Conservation (phyloP, 2,113 vertebrate genomes). For the Ochotona curzoniae region DNA sequence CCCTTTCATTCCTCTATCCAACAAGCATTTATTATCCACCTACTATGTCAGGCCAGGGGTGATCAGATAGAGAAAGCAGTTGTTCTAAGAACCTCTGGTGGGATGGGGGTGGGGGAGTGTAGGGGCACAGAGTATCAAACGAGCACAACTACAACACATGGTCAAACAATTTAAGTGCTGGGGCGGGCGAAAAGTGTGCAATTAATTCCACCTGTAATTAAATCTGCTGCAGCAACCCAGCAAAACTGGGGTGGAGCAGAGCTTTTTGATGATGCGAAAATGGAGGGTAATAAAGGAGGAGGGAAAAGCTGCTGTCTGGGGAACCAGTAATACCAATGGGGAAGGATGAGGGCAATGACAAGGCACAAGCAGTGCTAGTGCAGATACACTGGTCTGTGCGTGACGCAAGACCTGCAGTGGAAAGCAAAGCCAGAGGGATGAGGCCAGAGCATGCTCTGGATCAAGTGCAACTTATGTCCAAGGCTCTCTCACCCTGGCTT, state of each 20-base stretch:
- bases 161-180: background rate
- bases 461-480: background rate
- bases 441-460: background rate
- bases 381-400: background rate
- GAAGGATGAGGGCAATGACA: background rate
- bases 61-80: background rate
- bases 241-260: background rate
- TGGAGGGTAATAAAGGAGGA: background rate
- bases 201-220: background rate
- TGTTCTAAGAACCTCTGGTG: background rate
- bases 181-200: background rate
- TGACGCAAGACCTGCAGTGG: rapidly evolving
- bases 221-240: background rate
- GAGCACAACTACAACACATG: background rate
- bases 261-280: too few species aligned
- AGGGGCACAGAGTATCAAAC: background rate
- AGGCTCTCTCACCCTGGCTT: background rate
- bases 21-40: background rate
- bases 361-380: background rate
- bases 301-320: background rate
- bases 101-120: too few species aligned
- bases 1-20: background rate
- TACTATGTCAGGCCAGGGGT: background rate
- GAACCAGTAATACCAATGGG: background rate
- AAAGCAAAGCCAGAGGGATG: background rate